phyloP scores from a whole-genome alignment of 2,888 invertebrate species.

The Mimachlamys varia region DNA sequence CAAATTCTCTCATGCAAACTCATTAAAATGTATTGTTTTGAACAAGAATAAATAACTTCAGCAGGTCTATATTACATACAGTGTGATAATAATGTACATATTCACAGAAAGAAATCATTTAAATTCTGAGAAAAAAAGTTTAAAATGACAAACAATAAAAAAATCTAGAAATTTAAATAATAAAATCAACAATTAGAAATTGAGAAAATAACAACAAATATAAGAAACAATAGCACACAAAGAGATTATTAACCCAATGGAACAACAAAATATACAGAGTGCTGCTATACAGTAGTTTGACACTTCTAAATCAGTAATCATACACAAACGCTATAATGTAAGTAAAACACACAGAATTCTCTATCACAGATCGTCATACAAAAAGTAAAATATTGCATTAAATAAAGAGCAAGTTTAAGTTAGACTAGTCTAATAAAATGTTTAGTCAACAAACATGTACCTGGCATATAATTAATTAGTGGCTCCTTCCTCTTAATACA shows the following conservation, averaged over 20 bases:
- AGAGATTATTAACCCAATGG: not conserved
- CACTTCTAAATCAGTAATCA: not conserved
- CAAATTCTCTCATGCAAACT: conserved; percentile 27
- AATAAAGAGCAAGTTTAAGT: not conserved
- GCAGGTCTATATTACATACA: conserved; percentile 14
- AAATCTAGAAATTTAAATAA: conserved; percentile 26
- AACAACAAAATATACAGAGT: not conserved
- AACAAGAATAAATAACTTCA: conserved; percentile 8
- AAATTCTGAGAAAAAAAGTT: not conserved
- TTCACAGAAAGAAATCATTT: not conserved
- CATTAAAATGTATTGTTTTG: conserved; percentile 16
- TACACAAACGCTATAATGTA: not conserved
- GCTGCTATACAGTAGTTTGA: not conserved
- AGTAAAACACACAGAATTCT: not conserved
- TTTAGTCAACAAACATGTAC: not conserved
- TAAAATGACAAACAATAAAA: conserved; percentile 1
- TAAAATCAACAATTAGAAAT: conserved; percentile 9
- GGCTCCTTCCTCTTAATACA: not conserved
- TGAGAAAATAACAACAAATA: not conserved
- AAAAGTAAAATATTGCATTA: not conserved
- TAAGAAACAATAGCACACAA: conserved; percentile 29
- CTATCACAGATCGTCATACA: conserved; percentile 10
- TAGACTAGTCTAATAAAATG: not conserved
- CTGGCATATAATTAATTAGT: not conserved
- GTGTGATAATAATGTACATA: not conserved